Percentiles rank a stretch among this genome's conserved stretches.
These are phyloP conservation scores for Drosophila biarmipes DNA, from an alignment of 1,140 invertebrate genomes.

Conservation along the genomic window DNA sequence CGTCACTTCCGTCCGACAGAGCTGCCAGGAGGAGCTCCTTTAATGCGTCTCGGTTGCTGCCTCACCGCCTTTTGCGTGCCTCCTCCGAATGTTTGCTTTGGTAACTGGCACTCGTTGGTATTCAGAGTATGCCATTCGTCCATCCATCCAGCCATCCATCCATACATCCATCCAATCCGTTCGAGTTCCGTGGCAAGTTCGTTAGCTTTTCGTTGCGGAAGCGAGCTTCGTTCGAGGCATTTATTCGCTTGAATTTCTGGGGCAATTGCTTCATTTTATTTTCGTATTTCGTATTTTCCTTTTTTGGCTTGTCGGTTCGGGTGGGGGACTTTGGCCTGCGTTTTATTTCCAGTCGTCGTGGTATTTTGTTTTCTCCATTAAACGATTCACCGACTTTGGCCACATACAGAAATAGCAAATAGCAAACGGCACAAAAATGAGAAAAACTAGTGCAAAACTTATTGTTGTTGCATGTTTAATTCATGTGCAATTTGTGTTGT, in stretches of 20 bases:
- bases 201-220: conserved; percentile 66
- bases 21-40: conserved; percentile 29
- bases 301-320: background rate
- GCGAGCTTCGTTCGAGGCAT: conserved; percentile 36
- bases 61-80: conserved; percentile 36
- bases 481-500: conserved; percentile 55
- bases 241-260: conserved; percentile 62
- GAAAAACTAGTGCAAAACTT: conserved; percentile 48
- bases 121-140: conserved; percentile 66
- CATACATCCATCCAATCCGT: conserved; percentile 23
- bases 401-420: conserved; percentile 47
- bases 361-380: conserved; percentile 40
- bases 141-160: conserved; percentile 25
- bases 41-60: conserved; percentile 41
- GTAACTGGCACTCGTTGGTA: conserved; percentile 81
- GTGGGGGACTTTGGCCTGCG: conserved; percentile 8
- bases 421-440: conserved; percentile 25
- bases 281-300: conserved; percentile 21
- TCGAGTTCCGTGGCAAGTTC: conserved; percentile 68
- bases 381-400: conserved; percentile 52
- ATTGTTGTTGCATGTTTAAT: conserved; percentile 54
- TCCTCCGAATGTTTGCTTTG: conserved; percentile 37
- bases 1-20: conserved; percentile 54
- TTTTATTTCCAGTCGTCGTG: conserved; percentile 28
- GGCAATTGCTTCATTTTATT: conserved; percentile 67